phyloP scores from a whole-genome alignment of 2,797 vertebrate species.

The Chaenodraco wilsoni region DNA sequence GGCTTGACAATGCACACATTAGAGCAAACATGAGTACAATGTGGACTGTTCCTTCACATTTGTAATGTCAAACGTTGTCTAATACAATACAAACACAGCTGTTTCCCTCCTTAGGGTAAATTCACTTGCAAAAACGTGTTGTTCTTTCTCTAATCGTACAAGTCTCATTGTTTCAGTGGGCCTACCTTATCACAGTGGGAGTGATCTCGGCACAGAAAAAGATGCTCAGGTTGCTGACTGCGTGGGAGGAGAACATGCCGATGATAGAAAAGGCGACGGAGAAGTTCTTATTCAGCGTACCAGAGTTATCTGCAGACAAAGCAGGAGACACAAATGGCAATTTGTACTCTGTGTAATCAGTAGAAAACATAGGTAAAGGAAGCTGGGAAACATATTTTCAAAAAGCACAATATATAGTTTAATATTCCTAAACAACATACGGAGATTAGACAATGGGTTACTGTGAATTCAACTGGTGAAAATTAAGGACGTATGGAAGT shows the following conservation, averaged over 20 bases:
- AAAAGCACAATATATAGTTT: background rate
- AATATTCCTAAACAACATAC: background rate
- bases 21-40: background rate
- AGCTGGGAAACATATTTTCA: too few relatives aligned
- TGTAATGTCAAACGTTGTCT: background rate
- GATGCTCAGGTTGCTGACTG: slow-evolving; percentile 95
- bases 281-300: slow-evolving; percentile 92
- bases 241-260: slow-evolving; percentile 98
- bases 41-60: background rate
- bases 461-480: background rate
- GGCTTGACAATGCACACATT: background rate
- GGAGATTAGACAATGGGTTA: background rate
- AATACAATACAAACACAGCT: background rate
- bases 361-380: slow-evolving; percentile 3
- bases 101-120: background rate
- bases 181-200: slow-evolving; percentile 96
- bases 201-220: slow-evolving; percentile 98
- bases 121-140: background rate
- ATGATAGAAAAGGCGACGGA: slow-evolving; percentile 94
- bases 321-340: slow-evolving; percentile 37
- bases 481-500: background rate
- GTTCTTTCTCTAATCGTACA: background rate
- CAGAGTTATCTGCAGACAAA: slow-evolving; percentile 83
- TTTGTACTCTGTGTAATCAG: slow-evolving; percentile 1
- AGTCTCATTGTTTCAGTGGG: slow-evolving; percentile 17